These are phyloP conservation scores for Otocyon megalotis DNA, from an alignment of 2,113 vertebrate species.

Conservation along the genomic window DNA sequence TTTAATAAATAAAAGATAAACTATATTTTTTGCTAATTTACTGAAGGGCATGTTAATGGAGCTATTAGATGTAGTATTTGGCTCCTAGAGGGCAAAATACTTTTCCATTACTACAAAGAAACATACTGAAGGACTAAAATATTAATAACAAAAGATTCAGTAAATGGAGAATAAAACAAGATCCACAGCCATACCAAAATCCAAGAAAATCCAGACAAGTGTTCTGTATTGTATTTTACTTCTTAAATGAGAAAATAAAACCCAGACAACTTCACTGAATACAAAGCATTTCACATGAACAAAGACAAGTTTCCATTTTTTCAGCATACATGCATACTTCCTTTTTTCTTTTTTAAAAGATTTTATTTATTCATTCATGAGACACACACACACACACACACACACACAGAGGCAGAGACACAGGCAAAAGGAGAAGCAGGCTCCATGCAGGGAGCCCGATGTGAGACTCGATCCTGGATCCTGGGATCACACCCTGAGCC, in stretches of 20 bases:
- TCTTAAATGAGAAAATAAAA: constrained; percentile 56
- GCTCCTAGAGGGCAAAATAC: constrained; percentile 23
- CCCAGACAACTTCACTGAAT: background rate
- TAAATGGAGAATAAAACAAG: constrained; percentile 22
- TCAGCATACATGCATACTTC: background rate
- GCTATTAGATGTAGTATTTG: constrained; percentile 8
- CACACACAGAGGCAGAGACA: too few relatives aligned
- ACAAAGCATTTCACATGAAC: background rate
- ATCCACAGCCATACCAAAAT: background rate
- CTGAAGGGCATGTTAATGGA: background rate
- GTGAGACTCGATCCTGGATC: too few relatives aligned
- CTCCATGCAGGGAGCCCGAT: too few relatives aligned
- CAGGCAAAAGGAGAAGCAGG: too few relatives aligned
- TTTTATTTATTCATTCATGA: too few relatives aligned
- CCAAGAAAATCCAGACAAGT: background rate
- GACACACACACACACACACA: too few relatives aligned
- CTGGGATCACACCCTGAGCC: too few relatives aligned
- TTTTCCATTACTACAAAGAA: constrained; percentile 35
- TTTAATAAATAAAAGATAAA: constrained; percentile 63
- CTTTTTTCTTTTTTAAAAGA: too few relatives aligned
- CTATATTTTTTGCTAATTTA: constrained; percentile 59
- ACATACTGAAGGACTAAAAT: constrained; percentile 29
- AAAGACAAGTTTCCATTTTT: background rate
- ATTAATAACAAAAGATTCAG: constrained; percentile 57
- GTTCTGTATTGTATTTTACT: constrained; percentile 9